Evolutionary conservation across 2,797 vertebrate species (phyloP).

Genomic region (Sebastolobus alascanus): DNA sequence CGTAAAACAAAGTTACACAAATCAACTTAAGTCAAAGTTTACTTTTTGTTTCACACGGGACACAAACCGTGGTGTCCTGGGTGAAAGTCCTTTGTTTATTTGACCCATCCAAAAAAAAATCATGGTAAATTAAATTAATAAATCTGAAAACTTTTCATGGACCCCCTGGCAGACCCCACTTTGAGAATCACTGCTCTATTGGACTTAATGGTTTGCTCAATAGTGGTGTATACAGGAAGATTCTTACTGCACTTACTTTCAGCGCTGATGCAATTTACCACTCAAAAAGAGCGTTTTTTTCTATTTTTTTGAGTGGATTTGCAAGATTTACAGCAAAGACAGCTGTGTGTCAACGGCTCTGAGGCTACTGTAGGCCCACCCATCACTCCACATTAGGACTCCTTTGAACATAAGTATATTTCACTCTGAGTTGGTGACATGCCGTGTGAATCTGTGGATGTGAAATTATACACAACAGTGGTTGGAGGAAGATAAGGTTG

Average conservation of each 20-base stretch:
- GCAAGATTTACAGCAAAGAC: slow-evolving; percentile 87
- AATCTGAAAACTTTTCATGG: too few species aligned
- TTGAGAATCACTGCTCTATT: background rate
- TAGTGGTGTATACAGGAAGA: slow-evolving; percentile 43
- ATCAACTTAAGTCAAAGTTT: too few species aligned
- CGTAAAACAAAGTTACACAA: too few species aligned
- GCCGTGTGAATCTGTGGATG: slow-evolving; percentile 84
- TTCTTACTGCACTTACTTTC: slow-evolving; percentile 58
- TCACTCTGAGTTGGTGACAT: slow-evolving; percentile 84
- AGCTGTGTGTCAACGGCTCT: slow-evolving; percentile 87
- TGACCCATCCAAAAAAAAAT: too few species aligned
- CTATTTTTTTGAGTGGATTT: slow-evolving; percentile 81
- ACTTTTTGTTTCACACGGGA: too few species aligned
- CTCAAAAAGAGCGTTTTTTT: slow-evolving; percentile 72
- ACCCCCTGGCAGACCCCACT: too few species aligned
- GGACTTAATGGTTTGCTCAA: slow-evolving; percentile 46
- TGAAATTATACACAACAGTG: slow-evolving; percentile 86
- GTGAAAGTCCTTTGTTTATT: too few species aligned
- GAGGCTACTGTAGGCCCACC: slow-evolving; percentile 79
- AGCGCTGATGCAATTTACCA: slow-evolving; percentile 78
- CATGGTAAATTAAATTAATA: too few species aligned
- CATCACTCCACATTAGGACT: slow-evolving; percentile 86
- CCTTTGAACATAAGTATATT: slow-evolving; percentile 88
- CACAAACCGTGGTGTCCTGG: too few species aligned
- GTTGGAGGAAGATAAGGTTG: slow-evolving; percentile 74